Evolutionary conservation across 2,797 vertebrate genomes (phyloP).

Genomic region (Manis pentadactyla): DNA sequence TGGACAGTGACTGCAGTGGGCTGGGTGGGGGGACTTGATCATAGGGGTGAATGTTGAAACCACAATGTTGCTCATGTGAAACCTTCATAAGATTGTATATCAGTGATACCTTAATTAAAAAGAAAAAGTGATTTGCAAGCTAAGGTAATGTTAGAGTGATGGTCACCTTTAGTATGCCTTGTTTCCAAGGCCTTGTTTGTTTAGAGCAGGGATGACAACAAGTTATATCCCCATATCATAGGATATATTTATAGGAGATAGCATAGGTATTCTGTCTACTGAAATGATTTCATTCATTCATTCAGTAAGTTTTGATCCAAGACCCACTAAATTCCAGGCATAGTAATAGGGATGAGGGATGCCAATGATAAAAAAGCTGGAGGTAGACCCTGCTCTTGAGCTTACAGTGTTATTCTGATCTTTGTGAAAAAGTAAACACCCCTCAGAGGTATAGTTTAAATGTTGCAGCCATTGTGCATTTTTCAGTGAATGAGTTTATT

Average conservation of each 20-base stretch:
- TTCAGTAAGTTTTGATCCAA: neutral
- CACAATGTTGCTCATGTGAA: too few relatives aligned
- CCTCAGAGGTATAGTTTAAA: neutral
- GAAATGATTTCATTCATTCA: neutral
- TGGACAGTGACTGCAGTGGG: too few relatives aligned
- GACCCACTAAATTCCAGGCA: neutral
- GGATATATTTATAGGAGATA: neutral
- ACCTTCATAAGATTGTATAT: too few relatives aligned
- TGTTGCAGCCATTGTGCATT: neutral
- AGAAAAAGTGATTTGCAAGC: neutral
- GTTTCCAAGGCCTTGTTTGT: neutral
- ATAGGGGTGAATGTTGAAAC: too few relatives aligned
- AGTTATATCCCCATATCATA: neutral
- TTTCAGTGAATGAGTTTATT: constrained; percentile 5
- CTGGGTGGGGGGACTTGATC: too few relatives aligned
- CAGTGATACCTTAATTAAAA: too few relatives aligned
- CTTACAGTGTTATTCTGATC: neutral
- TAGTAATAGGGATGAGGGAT: neutral
- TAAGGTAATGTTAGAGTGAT: neutral
- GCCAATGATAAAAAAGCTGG: neutral
- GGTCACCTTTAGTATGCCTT: neutral
- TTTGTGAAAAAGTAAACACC: constrained; percentile 16
- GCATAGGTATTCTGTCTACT: neutral
- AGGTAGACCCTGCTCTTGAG: neutral
- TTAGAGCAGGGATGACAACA: neutral